These are phyloP conservation scores for Cossypha heuglini DNA, from an alignment of 2,797 vertebrate species.

Conservation along the genomic window DNA sequence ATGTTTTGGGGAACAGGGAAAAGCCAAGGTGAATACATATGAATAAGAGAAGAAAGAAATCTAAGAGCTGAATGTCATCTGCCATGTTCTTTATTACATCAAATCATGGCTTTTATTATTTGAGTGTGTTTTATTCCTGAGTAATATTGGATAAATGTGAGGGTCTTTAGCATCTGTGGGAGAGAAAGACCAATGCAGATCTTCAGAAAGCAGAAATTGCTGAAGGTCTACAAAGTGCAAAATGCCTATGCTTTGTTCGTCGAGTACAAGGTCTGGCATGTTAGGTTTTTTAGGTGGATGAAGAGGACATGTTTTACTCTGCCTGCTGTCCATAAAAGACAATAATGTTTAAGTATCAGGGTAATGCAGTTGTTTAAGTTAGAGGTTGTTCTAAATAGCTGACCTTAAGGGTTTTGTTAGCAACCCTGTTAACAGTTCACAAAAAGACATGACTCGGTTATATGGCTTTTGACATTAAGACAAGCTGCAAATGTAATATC, in stretches of 20 bases:
- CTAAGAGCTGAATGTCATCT: background rate
- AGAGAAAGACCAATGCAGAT: background rate
- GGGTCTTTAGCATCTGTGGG: background rate
- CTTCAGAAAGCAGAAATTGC: background rate
- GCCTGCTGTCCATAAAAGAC: background rate
- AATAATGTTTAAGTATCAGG: constrained; percentile 16
- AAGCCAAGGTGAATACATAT: background rate
- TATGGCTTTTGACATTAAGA: background rate
- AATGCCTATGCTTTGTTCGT: background rate
- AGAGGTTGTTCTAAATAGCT: background rate
- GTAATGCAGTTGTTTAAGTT: constrained; percentile 5
- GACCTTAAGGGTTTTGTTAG: background rate
- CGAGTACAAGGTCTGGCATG: background rate
- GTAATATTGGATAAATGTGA: background rate
- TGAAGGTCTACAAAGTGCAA: background rate
- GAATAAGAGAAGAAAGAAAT: background rate
- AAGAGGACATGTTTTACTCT: background rate
- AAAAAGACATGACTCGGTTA: background rate
- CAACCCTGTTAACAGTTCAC: background rate
- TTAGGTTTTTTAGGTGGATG: background rate
- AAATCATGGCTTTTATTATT: background rate
- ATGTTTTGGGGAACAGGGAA: background rate
- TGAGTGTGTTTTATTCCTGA: background rate
- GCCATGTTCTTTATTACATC: background rate
- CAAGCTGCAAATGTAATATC: background rate